Evolutionary conservation across 2,888 invertebrate genomes (phyloP).

Genomic region (Acanthosepion pharaonis): DNA sequence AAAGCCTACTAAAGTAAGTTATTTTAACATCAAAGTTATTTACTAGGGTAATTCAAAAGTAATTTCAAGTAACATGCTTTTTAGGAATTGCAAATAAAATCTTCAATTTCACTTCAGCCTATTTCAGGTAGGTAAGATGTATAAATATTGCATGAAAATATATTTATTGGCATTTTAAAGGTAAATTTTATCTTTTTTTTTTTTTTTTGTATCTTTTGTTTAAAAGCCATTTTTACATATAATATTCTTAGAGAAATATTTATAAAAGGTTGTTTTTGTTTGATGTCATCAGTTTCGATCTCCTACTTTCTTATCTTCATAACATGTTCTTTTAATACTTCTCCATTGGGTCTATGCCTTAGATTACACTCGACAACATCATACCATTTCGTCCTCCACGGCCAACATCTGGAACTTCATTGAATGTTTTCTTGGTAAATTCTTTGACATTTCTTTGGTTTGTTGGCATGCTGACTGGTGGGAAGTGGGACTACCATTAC

Average conservation of each 20-base stretch:
- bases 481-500: background rate
- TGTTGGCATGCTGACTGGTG: conserved; percentile 34
- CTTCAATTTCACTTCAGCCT: background rate
- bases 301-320: background rate
- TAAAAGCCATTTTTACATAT: background rate
- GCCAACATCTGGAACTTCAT: conserved; percentile 43
- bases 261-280: background rate
- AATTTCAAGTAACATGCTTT: too few relatives aligned
- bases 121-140: background rate
- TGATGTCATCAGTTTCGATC: background rate
- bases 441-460: conserved; percentile 37
- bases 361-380: conserved; percentile 46
- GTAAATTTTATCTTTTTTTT: too few relatives aligned
- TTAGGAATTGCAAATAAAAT: background rate
- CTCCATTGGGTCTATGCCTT: conserved; percentile 34
- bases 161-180: too few relatives aligned
- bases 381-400: conserved; percentile 44
- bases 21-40: too few relatives aligned
- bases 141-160: too few relatives aligned
- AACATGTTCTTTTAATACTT: conserved; percentile 34
- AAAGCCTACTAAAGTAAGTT: too few relatives aligned
- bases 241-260: background rate
- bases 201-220: background rate
- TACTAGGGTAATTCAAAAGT: too few relatives aligned
- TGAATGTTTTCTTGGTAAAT: conserved; percentile 43